Conservation (phyloP, 2,113 vertebrate genomes). For the Cyanoliseus patagonus region DNA sequence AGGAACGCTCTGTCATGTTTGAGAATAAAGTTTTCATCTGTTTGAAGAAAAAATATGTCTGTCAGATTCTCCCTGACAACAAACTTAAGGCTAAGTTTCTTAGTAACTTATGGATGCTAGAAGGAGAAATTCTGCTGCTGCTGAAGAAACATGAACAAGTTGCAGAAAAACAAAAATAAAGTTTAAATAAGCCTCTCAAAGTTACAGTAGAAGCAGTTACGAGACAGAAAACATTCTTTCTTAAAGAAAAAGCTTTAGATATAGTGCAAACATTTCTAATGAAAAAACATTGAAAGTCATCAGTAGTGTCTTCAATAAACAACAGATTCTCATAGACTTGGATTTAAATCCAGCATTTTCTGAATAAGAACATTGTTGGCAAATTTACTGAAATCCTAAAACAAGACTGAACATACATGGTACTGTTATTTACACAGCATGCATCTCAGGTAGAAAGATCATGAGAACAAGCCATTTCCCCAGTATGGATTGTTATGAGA, state of each 20-base stretch:
- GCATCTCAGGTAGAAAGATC: background rate
- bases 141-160: conserved; percentile 57
- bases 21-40: conserved; percentile 99
- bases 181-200: conserved; percentile 23
- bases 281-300: background rate
- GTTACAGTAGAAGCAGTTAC: background rate
- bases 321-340: background rate
- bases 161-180: background rate
- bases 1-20: conserved; percentile 99
- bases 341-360: background rate
- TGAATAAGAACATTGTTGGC: background rate
- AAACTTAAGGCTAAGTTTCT: conserved; percentile 28
- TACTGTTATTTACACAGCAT: background rate
- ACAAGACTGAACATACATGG: background rate
- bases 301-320: background rate
- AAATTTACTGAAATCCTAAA: background rate
- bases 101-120: conserved; percentile 61
- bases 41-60: conserved; percentile 78
- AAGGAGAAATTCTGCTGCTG: conserved; percentile 72
- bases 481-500: background rate
- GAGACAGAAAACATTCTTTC: background rate
- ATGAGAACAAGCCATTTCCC: background rate
- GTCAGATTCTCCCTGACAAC: conserved; percentile 49
- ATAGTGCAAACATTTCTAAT: background rate
- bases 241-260: background rate